A percentile compares a stretch with the other conserved stretches of the same genome.
Evolutionary conservation across 2,888 invertebrate species (phyloP).

Genomic region (Icerya purchasi): DNA sequence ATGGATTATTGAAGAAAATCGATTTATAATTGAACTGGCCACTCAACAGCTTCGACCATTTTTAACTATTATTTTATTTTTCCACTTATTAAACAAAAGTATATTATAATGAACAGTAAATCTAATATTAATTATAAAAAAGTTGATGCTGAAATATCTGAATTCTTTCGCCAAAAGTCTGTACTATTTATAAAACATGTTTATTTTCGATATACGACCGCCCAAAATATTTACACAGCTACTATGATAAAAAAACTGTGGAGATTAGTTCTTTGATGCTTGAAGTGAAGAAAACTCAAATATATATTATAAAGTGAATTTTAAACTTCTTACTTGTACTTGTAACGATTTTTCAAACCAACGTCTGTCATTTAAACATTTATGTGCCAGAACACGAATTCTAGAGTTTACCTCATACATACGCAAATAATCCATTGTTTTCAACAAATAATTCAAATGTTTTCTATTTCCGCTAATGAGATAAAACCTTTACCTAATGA

Average conservation of each 20-base stretch:
- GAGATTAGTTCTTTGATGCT: not conserved
- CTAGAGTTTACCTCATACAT: not conserved
- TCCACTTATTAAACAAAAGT: no score
- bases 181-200: not conserved
- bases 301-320: not conserved
- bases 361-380: not conserved
- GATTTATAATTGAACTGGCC: no score
- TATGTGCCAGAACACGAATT: not conserved
- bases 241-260: not conserved
- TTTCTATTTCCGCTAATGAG: not conserved
- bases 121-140: no score
- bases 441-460: not conserved
- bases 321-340: not conserved
- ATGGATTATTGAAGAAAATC: no score
- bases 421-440: not conserved
- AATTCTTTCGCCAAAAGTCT: no score
- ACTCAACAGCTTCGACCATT: no score
- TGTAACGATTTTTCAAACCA: not conserved
- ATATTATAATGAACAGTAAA: no score
- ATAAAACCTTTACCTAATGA: not conserved
- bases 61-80: no score
- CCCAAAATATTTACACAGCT: not conserved
- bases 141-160: no score
- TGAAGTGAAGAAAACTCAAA: not conserved
- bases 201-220: not conserved